Base-by-base conservation (phyloP, 2,797 vertebrate species). In the Gymnopithys bicolor region DNA sequence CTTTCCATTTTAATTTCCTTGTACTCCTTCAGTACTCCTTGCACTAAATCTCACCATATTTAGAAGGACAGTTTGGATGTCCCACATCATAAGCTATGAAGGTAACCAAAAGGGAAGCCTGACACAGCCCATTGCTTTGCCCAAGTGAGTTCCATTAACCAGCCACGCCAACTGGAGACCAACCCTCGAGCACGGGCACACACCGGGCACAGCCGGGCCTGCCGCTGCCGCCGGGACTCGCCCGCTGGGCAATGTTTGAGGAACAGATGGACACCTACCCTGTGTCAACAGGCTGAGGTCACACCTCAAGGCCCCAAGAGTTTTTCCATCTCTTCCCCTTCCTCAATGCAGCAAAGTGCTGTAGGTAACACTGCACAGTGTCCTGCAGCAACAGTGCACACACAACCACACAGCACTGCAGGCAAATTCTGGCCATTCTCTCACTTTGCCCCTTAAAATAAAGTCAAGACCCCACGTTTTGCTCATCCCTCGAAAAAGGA, bases 1-100 rank as follows among this genome's bases (percentile, higher is more conserved):
- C 87, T 93, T 93, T 89, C 95, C 92, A 91, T 93, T 95, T 94
- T 96, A 96, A 95, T 96, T 96, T 93, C 91, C 87, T 89, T 81
- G 62, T 89, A 81, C 77, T 94, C 81, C 87, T 95, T 85, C 48
- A 82, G 66, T 30, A 79, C 66, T 84, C 82, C 85, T 90, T 62
- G 69, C 69, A 81, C 82, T 92, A 93, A 82, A 92, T 82, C 90
- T 87, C 39, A 19, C 87, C 46, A 2, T 84, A 91, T 64, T 91
- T 79, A 91, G 82, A 46, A 53, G 69, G 88, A 88, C 66, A 89
- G 66, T 85, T 88, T 43, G 55, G 79, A 78, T 94, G 82, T 69
- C 76, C 82, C 60, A 81, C 73, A 32, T 87, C 89, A 92, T 58
- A 46, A 87, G 45, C 67, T 7, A 14, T 6, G 39, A 87, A 83